These are phyloP conservation scores for Enoplosus armatus DNA, from an alignment of 2,797 vertebrate genomes.

Conservation along the genomic window DNA sequence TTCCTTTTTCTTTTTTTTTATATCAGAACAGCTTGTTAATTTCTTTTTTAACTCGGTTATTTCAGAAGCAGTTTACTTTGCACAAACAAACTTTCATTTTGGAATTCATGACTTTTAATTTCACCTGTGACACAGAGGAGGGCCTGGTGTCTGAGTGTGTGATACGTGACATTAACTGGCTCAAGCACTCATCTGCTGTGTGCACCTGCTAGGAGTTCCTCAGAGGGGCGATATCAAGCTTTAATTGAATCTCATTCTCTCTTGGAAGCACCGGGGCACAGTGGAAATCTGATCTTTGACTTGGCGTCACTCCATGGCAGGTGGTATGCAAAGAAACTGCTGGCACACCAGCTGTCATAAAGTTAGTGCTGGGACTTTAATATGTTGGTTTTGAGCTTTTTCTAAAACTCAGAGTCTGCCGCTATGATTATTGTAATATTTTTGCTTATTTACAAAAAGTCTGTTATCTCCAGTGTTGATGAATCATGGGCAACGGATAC, in stretches of 20 bases:
- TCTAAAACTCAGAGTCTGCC: background rate
- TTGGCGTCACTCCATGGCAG: constrained; percentile 57
- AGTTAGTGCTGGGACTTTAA: constrained; percentile 24
- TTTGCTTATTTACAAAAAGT: background rate
- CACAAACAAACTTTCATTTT: constrained; percentile 2
- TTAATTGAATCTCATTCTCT: constrained; percentile 72
- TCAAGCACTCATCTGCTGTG: constrained; percentile 55
- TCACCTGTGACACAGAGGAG: constrained; percentile 2
- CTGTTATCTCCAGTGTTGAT: background rate
- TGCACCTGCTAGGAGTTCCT: constrained; percentile 63
- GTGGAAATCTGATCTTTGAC: constrained; percentile 69
- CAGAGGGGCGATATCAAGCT: constrained; percentile 54
- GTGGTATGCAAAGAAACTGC: constrained; percentile 46
- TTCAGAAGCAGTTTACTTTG: background rate
- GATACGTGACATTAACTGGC: constrained; percentile 36
- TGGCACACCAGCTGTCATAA: constrained; percentile 60
- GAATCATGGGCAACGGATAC: background rate
- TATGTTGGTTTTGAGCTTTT: constrained; percentile 8
- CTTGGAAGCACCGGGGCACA: constrained; percentile 26
- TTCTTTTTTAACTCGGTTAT: background rate
- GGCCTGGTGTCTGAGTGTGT: background rate
- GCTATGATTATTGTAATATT: background rate
- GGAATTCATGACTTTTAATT: constrained; percentile 23
- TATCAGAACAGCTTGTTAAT: background rate
- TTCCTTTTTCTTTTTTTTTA: background rate